Conservation (phyloP, 2,888 invertebrate genomes). For the Yponomeuta cagnagella region DNA sequence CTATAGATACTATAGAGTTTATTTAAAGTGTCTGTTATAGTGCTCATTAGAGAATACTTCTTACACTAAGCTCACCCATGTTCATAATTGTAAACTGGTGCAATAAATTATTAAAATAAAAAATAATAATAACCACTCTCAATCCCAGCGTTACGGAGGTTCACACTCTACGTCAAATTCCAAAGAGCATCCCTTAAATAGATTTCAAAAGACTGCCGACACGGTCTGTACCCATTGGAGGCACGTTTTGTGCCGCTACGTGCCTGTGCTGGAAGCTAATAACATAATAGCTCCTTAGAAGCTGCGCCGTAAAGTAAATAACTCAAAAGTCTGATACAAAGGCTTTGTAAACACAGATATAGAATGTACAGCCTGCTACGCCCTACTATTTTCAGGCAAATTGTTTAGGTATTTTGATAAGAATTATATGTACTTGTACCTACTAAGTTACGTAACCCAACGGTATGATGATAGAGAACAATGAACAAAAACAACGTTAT, state of each 20-base stretch:
- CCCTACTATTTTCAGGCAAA: neutral
- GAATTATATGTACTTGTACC: too few species aligned
- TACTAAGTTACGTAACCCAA: too few species aligned
- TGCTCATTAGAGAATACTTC: too few species aligned
- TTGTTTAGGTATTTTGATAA: neutral
- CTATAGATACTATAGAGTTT: too few species aligned
- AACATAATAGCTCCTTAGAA: neutral
- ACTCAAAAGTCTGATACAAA: neutral
- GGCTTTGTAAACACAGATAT: neutral
- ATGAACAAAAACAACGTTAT: too few species aligned
- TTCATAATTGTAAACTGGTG: too few species aligned
- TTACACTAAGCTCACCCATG: too few species aligned
- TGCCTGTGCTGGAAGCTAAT: neutral
- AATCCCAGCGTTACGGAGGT: neutral
- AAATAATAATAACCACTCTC: too few species aligned
- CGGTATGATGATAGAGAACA: too few species aligned
- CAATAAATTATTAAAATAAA: too few species aligned
- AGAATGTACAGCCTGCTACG: constrained; percentile 5
- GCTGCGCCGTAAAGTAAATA: neutral
- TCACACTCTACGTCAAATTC: neutral
- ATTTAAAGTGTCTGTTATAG: too few species aligned
- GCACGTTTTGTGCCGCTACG: neutral
- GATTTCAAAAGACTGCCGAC: neutral
- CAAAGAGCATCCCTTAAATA: neutral
- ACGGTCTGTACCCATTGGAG: neutral